Evolutionary conservation across 2,797 vertebrate genomes (phyloP).

Genomic region (Hydrolagus colliei): DNA sequence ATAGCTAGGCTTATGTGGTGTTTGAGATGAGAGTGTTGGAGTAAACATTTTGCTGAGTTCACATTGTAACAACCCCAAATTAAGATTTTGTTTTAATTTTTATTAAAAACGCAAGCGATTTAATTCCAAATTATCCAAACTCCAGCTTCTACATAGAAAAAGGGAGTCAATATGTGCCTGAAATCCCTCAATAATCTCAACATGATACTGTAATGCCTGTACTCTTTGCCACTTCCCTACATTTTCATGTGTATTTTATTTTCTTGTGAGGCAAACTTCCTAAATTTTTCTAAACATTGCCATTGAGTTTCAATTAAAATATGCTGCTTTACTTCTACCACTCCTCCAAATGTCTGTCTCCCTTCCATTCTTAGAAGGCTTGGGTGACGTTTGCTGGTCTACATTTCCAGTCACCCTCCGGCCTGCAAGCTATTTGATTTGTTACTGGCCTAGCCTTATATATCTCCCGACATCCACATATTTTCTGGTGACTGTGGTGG

Average conservation of each 20-base stretch:
- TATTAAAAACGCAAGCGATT: neutral
- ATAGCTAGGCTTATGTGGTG: neutral
- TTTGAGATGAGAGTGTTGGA: neutral
- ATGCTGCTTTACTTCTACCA: neutral
- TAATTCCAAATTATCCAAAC: constrained; percentile 2
- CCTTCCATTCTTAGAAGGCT: too few relatives aligned
- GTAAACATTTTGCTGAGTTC: neutral
- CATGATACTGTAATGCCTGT: neutral
- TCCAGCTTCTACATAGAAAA: neutral
- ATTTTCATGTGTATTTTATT: constrained; percentile 23
- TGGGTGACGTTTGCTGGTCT: too few relatives aligned
- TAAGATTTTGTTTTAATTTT: constrained; percentile 3
- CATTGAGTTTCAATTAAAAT: neutral
- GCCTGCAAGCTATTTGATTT: too few relatives aligned
- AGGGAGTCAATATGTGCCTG: constrained; percentile 16
- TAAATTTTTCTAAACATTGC: neutral
- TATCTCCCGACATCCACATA: too few relatives aligned
- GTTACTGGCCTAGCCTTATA: too few relatives aligned
- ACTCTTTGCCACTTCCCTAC: neutral
- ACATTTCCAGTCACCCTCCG: too few relatives aligned
- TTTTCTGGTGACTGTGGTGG: too few relatives aligned
- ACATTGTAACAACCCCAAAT: neutral
- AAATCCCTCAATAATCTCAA: constrained; percentile 5
- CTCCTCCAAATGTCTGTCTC: too few relatives aligned
- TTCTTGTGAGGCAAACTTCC: constrained; percentile 3